Conservation (phyloP, 1,140 invertebrate species). For the Frieseomelitta varia region DNA sequence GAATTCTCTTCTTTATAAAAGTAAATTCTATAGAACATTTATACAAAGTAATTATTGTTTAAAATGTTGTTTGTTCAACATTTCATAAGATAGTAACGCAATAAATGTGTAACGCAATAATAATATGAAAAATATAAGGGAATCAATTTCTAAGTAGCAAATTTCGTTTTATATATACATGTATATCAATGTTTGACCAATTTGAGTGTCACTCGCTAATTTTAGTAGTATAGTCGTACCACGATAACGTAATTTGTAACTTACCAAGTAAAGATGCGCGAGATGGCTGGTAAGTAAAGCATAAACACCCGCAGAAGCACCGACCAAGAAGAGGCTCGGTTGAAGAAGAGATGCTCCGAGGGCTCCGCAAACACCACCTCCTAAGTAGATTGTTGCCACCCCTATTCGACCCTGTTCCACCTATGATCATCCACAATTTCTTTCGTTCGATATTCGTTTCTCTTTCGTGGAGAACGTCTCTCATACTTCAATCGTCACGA, state of each 20-base stretch:
- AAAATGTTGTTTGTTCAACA: too few species aligned
- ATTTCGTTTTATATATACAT: neutral
- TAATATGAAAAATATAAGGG: neutral
- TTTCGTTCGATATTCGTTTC: neutral
- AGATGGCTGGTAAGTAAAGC: slow-evolving; percentile 95
- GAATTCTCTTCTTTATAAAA: neutral
- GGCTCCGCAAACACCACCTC: slow-evolving; percentile 87
- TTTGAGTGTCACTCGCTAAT: too few species aligned
- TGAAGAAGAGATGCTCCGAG: slow-evolving; percentile 91
- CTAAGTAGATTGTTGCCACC: slow-evolving; percentile 87
- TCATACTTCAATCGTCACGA: neutral
- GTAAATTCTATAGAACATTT: neutral
- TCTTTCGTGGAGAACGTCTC: neutral
- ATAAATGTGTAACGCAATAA: too few species aligned
- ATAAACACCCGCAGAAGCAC: slow-evolving; percentile 97
- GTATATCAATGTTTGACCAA: neutral
- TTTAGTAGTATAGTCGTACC: neutral
- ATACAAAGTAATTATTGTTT: too few species aligned
- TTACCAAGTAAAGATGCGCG: slow-evolving; percentile 93
- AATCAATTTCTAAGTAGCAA: neutral
- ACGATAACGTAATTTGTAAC: slow-evolving; percentile 55
- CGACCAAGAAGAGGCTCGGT: slow-evolving; percentile 90
- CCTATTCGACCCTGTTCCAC: slow-evolving; percentile 91
- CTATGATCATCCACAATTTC: slow-evolving; percentile 80
- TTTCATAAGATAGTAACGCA: neutral